Evolutionary conservation across 2,113 vertebrate genomes (phyloP), one percentile per base, ranked within the genome.

Genomic region (Syngnathus floridae): DNA sequence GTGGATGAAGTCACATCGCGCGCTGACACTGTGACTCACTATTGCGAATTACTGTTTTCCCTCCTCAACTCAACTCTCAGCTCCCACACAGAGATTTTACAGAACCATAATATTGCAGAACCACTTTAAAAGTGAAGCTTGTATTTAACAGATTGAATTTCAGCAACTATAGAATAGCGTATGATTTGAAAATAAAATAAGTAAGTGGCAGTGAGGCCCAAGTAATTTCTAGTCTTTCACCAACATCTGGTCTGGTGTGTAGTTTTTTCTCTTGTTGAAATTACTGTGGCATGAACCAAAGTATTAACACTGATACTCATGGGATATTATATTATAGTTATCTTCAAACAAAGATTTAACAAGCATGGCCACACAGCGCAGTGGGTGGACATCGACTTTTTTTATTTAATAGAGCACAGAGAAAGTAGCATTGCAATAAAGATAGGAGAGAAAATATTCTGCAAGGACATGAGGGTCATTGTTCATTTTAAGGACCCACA

Each of bases 401-500:
- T 45, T 54, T 61, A 62, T 10, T 40, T 45, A 76, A 48, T 57
- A 45, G 22, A 26, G 9, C 51, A 22, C 51, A 10, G 17, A 40
- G 64, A 56, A 73, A 56, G 72, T 59, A 37, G 14, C 56, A 16
- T n/a, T 22, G 7, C 1, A 64, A 41, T 48, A 54, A 66, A 57
- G 37, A 46, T 10, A 16, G 59, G 38, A 16, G 38, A 65, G 31
- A 49, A 74, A 66, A 10, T 35, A 40, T 62, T 21, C 45, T 70
- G 45, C 35, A 61, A 69, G n/a, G 54, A 43, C 38, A 5, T 14
- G 56, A n/a, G 41, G 7, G 40, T 64, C 58, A 64, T 54, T 64
- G 43, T 52, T 71, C 60, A 67, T 41, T 69, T 66, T 70, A 72
- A 58, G 35, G 38, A 66, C 63, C 22, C 0, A 6, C 40, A 38